A percentile compares a stretch with the other conserved stretches of the same genome.
These are phyloP conservation scores for Podarcis raffonei DNA, from an alignment of 2,113 vertebrate species.

Conservation along the genomic window DNA sequence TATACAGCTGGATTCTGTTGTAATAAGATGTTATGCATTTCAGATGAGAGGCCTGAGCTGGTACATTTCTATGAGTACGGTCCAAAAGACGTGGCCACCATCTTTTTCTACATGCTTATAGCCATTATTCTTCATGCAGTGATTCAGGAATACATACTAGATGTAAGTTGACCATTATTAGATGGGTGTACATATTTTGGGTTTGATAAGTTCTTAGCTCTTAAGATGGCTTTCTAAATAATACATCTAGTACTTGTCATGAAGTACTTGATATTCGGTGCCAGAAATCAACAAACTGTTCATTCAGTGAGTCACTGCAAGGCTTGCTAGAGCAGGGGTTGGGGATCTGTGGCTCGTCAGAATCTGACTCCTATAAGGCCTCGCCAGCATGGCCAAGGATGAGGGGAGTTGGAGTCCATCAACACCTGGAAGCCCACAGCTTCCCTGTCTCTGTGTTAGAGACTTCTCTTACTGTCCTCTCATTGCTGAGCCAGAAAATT, in stretches of 20 bases:
- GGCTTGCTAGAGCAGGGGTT: not conserved
- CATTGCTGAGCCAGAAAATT: not conserved
- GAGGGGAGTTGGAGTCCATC: too few relatives aligned
- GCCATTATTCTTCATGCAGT: conserved; percentile 85
- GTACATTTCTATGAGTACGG: conserved; percentile 81
- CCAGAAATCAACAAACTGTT: not conserved
- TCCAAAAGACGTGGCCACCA: conserved; percentile 82
- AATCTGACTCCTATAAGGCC: too few relatives aligned
- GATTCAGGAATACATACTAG: conserved; percentile 84
- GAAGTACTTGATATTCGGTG: not conserved
- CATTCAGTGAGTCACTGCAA: not conserved
- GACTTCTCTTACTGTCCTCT: not conserved
- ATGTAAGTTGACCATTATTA: conserved; percentile 73
- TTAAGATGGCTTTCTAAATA: not conserved
- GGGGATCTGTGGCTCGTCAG: too few relatives aligned
- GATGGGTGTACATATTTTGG: not conserved
- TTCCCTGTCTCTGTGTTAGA: not conserved
- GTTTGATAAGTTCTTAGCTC: not conserved
- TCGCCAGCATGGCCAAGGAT: too few relatives aligned
- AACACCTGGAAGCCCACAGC: too few relatives aligned
- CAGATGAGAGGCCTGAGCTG: conserved; percentile 77
- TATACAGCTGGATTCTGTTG: not conserved
- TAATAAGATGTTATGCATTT: conserved; percentile 12
- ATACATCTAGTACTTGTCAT: not conserved
- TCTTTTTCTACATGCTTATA: conserved; percentile 86